Evolutionary conservation across 2,113 vertebrate genomes (phyloP).

Genomic region (Aix galericulata): DNA sequence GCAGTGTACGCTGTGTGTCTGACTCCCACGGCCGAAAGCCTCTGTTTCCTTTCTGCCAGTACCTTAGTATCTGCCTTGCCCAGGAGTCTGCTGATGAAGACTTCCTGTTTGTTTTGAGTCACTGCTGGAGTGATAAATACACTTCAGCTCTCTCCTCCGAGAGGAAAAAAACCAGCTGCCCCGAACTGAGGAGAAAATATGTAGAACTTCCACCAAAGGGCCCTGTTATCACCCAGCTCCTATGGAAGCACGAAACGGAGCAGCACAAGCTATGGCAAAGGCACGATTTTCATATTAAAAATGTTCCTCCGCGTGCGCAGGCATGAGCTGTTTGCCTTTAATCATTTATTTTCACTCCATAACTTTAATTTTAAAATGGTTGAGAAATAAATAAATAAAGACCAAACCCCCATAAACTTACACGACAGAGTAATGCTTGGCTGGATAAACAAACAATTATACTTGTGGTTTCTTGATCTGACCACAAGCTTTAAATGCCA

Average conservation of each 20-base stretch:
- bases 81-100: constrained; percentile 87
- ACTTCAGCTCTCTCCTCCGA: constrained; percentile 78
- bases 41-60: constrained; percentile 83
- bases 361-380: constrained; percentile 62
- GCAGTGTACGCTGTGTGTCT: constrained; percentile 54
- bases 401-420: constrained; percentile 54
- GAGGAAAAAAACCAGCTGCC: constrained; percentile 88
- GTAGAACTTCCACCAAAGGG: constrained; percentile 78
- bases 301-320: neutral
- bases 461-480: constrained; percentile 83
- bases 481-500: constrained; percentile 82
- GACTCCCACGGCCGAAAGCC: constrained; percentile 79
- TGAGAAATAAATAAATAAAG: constrained; percentile 75
- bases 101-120: constrained; percentile 91
- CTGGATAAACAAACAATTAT: constrained; percentile 83
- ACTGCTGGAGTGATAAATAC: constrained; percentile 91
- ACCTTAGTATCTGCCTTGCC: constrained; percentile 90
- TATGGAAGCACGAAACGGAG: constrained; percentile 70
- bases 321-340: constrained; percentile 53
- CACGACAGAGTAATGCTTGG: constrained; percentile 69
- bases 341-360: constrained; percentile 37
- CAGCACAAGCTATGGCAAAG: constrained; percentile 42
- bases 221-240: constrained; percentile 77
- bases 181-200: constrained; percentile 78
- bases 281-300: constrained; percentile 65